These are phyloP conservation scores for Eupeodes luniger DNA, from an alignment of 2,888 invertebrate genomes.

Conservation along the genomic window DNA sequence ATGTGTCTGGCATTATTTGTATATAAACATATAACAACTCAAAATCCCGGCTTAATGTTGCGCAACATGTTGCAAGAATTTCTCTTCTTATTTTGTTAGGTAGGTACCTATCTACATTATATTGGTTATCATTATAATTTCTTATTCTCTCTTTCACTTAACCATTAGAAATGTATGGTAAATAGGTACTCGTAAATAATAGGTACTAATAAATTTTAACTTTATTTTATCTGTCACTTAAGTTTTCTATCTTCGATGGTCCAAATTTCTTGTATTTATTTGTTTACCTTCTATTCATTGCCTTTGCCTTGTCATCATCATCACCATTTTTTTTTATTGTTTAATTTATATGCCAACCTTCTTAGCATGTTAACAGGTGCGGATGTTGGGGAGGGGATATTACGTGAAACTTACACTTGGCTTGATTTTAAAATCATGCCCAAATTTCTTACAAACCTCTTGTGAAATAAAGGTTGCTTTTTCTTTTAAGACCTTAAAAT, in stretches of 20 bases:
- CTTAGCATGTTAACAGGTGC: neutral
- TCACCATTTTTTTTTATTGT: conserved; percentile 6
- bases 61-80: conserved; percentile 55
- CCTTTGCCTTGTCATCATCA: conserved; percentile 27
- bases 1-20: neutral
- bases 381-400: neutral
- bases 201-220: conserved; percentile 27
- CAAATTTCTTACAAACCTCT: too few species aligned
- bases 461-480: too few species aligned
- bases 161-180: neutral
- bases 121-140: neutral
- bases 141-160: neutral
- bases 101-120: too few species aligned
- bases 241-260: conserved; percentile 9
- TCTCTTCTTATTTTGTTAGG: neutral
- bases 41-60: neutral
- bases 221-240: neutral
- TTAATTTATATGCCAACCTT: neutral
- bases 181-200: too few species aligned
- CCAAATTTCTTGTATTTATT: conserved; percentile 42
- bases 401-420: too few species aligned
- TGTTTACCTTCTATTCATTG: conserved; percentile 55
- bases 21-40: neutral
- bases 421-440: too few species aligned
- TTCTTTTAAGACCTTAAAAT: too few species aligned